A percentile compares a stretch with the other conserved stretches of the same genome.
Evolutionary conservation across 64 coral and sea anemone genomes (phyloP).

Genomic region (Hydrozoanthus tunicans): DNA sequence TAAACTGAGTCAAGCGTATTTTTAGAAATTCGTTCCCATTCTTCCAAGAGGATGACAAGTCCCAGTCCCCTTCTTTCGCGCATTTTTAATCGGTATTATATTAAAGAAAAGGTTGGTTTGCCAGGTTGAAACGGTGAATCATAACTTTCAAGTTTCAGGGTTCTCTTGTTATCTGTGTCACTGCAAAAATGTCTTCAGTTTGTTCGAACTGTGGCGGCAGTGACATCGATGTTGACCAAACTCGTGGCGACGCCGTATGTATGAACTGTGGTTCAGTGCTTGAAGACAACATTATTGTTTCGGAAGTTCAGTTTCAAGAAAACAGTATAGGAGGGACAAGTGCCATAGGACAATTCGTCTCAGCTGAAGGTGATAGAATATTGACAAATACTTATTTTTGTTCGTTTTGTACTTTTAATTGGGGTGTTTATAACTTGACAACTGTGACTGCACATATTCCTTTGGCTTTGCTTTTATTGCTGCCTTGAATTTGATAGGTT

Average conservation of each 20-base stretch:
- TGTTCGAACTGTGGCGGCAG: slow-evolving; percentile 99
- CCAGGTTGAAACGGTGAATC: not conserved
- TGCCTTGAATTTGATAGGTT: no score
- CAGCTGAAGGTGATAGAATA: slow-evolving; percentile 73
- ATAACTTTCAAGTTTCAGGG: not conserved
- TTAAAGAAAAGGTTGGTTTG: no score
- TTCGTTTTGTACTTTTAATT: no score
- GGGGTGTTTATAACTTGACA: no score
- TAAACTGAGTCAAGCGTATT: no score
- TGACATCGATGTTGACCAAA: slow-evolving; percentile 91
- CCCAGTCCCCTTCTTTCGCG: no score
- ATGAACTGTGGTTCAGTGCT: slow-evolving; percentile 95
- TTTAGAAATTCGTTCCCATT: no score
- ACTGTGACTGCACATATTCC: no score
- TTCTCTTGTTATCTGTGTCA: not conserved
- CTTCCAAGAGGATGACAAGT: no score
- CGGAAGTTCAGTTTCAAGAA: slow-evolving; percentile 97
- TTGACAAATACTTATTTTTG: not conserved
- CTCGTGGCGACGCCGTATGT: slow-evolving; percentile 95
- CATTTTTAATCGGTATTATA: no score
- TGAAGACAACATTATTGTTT: slow-evolving; percentile 96
- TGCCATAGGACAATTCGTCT: slow-evolving; percentile 97
- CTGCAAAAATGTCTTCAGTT: slow-evolving; percentile 84
- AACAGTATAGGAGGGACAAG: slow-evolving; percentile 92
- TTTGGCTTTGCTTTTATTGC: no score